Evolutionary conservation across 2,797 vertebrate species (phyloP), one percentile per base, ranked within the genome.

Genomic region (Loriculus beryllinus): DNA sequence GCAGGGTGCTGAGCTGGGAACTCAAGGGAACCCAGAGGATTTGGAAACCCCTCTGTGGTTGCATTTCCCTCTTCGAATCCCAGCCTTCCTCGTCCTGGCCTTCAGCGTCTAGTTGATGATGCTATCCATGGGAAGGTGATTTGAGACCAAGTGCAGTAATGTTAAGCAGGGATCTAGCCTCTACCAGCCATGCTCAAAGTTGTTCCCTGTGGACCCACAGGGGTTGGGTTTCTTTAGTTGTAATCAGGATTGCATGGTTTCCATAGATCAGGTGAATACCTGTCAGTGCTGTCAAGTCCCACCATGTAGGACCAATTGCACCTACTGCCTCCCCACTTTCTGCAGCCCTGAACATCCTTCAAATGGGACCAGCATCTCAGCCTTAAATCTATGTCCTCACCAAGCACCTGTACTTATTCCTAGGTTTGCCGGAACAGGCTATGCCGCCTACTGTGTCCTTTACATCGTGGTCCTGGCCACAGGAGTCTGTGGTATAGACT

Each of bases 1-100:
- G 52, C 72, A 88, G 56, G 40, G 47, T 54, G 80, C 64, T 92
- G 86, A 94, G 71, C 68, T 77, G 90, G 65, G 82, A 90, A 91
- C 78, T 54, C 88, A 82, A 62, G 35, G 45, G 56, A 84, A 70
- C 60, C 40, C 3, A 16, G 9, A 15, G 71, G 71, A 68, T 88
- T 70, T 84, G 71, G 67, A 70, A 37, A 74, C 26, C 4, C 37
- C 2, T 0, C 29, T 31, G 52, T 56, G 63, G 59, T 12, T 48
- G 45, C 69, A 80, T 85, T 95, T 86, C 75, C 18, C 35, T 40
- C 40, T 48, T 40, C 82, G 67, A 82, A 84, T 62, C 47, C 28
- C 40, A 59, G 1, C 26, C 47, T 82, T 94, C 60, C n/a, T 92
- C n/a, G 16, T 76, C 37, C 62, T 52, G 51, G 6, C 29, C 42